A percentile compares a stretch with the other conserved stretches of the same genome.
Conservation (phyloP, 2,113 vertebrate species). For the Rhineura floridana region DNA sequence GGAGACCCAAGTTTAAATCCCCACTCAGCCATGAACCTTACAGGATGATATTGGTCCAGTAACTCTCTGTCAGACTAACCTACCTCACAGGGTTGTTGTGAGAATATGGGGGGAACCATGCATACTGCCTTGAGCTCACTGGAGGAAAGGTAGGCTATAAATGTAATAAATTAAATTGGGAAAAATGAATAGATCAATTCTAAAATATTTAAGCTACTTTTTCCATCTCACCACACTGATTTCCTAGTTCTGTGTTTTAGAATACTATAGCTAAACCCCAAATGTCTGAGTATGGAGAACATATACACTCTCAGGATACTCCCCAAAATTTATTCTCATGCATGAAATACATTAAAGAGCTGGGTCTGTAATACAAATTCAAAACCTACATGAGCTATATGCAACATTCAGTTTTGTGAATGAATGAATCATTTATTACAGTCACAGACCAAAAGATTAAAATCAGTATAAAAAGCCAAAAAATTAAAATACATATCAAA, state of each 20-base stretch:
- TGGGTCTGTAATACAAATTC: background rate
- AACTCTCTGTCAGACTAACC: background rate
- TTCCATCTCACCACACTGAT: slow-evolving; percentile 53
- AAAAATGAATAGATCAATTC: background rate
- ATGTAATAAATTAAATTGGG: background rate
- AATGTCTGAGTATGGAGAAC: background rate
- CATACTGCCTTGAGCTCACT: background rate
- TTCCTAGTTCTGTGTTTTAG: slow-evolving; percentile 52
- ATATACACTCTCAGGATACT: background rate
- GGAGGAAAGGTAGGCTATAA: background rate
- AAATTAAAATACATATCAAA: too few species aligned
- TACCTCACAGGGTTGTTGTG: background rate
- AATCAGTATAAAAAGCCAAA: too few species aligned
- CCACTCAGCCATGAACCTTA: too few species aligned
- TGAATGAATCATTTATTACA: too few species aligned
- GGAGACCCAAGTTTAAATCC: background rate
- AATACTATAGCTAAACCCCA: slow-evolving; percentile 21
- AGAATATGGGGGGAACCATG: background rate
- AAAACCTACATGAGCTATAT: background rate
- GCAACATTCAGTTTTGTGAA: background rate
- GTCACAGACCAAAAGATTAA: too few species aligned
- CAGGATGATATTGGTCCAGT: background rate
- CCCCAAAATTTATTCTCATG: background rate
- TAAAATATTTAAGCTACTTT: slow-evolving; percentile 14
- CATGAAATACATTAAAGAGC: background rate